phyloP scores from a whole-genome alignment of 1,140 invertebrate genomes.

The Bombyx mori region DNA sequence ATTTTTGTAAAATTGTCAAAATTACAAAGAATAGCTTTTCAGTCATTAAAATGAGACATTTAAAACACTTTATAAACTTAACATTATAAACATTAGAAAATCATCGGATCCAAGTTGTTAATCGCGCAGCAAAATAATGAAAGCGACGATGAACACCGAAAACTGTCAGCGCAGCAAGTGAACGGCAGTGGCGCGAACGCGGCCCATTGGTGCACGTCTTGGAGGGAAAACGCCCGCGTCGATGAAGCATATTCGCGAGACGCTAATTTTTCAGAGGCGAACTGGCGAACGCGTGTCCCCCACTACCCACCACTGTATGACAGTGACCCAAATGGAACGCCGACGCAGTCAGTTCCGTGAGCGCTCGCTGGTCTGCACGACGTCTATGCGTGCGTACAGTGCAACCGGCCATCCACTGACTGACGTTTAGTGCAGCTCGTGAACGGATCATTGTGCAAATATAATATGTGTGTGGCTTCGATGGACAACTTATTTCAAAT shows the following conservation, averaged over 20 bases:
- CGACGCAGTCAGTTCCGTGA: slow-evolving; percentile 66
- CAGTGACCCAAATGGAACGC: slow-evolving; percentile 68
- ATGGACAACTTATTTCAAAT: slow-evolving; percentile 3
- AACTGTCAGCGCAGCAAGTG: slow-evolving; percentile 22
- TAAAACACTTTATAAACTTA: too few species aligned
- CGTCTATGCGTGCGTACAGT: slow-evolving; percentile 21
- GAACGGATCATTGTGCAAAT: slow-evolving; percentile 56
- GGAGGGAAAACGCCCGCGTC: slow-evolving; percentile 32
- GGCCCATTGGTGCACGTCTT: slow-evolving; percentile 24
- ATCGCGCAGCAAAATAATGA: slow-evolving; percentile 2
- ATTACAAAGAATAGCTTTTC: too few species aligned
- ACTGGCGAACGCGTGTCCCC: slow-evolving; percentile 53
- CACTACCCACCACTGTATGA: slow-evolving; percentile 58
- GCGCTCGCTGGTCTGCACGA: slow-evolving; percentile 37
- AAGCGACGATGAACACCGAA: slow-evolving; percentile 17
- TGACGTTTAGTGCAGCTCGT: slow-evolving; percentile 49
- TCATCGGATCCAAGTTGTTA: too few species aligned
- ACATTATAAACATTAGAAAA: too few species aligned
- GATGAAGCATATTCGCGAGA: slow-evolving; percentile 63
- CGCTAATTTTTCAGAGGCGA: slow-evolving; percentile 64
- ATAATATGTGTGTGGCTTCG: slow-evolving; percentile 48
- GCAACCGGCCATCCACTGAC: slow-evolving; percentile 28
- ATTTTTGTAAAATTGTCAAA: too few species aligned
- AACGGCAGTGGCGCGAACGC: slow-evolving; percentile 21
- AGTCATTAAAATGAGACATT: too few species aligned